Evolutionary conservation across 2,888 invertebrate species (phyloP), one percentile per base, ranked within the genome.

Genomic region (Tillus elongatus): DNA sequence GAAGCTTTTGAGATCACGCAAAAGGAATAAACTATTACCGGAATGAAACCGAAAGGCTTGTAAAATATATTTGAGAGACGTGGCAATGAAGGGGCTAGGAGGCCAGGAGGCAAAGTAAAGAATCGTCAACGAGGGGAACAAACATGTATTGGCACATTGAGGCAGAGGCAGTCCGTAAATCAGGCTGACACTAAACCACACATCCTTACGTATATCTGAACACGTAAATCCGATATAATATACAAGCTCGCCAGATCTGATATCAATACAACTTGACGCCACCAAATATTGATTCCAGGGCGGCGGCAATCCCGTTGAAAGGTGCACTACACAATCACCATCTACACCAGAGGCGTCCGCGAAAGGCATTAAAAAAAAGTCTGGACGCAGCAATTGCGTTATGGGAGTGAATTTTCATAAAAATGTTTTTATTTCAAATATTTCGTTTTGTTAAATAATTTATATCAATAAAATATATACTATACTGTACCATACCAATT

Each of bases 171-270:
- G 52, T 53, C 47, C 37, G 50, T 58, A 58, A 58, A 57, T 58
- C 57, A 58, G 51, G 39, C 44, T 52, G 57, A 56, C 58, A 54
- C 51, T 54, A 57, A 57, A 58, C 56, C 54, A 49, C n/a, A n/a
- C 54, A 56, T 56, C 54, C 54, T 54, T 54, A 56, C 53, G 53
- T 54, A 52, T 52, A 57, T 56, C 55, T 49, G 56, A 55, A 57
- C 56, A 58, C 56, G 56, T 56, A 58, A 58, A 58, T 57, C 57
- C 57, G 50, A 59, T 58, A 57, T 58, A 58, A 57, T 57, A 57
- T 58, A 59, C 58, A 58, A 54, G 53, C 52, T 49, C 50, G 50
- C 50, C 51, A 54, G 53, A 57, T 56, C 54, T 55, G 56, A 57
- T 58, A 58, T 56, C 56, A 53, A 56, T 57, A 56, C 52, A 49